Conservation (phyloP, 2,888 invertebrate genomes). For the Pteria penguin region DNA sequence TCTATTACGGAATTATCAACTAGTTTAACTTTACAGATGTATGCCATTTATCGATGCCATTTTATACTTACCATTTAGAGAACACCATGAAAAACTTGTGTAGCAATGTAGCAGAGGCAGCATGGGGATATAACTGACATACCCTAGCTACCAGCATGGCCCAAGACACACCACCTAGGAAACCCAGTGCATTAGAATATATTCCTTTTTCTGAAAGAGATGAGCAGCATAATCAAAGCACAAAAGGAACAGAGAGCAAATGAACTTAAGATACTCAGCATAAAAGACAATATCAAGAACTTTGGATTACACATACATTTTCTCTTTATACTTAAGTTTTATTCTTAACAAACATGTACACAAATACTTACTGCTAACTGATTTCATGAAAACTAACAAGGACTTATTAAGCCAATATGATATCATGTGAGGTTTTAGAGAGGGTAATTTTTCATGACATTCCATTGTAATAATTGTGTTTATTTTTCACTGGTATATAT, state of each 20-base stretch:
- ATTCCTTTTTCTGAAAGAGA: constrained; percentile 87
- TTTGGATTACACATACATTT: background rate
- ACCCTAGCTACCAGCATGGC: constrained; percentile 99
- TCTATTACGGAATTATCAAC: too few relatives aligned
- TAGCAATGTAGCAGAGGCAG: constrained; percentile 94
- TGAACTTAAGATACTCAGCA: background rate
- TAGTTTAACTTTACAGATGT: too few relatives aligned
- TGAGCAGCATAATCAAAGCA: background rate
- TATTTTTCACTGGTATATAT: too few relatives aligned
- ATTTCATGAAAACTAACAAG: too few relatives aligned
- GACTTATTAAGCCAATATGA: too few relatives aligned
- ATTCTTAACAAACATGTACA: background rate
- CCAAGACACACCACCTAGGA: constrained; percentile 99
- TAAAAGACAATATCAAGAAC: background rate
- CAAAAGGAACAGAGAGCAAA: background rate
- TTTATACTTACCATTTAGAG: constrained; percentile 90
- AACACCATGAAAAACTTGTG: constrained; percentile 99
- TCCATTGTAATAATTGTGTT: too few relatives aligned
- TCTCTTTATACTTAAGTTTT: background rate
- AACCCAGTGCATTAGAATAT: constrained; percentile 98
- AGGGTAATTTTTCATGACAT: too few relatives aligned
- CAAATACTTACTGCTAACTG: too few relatives aligned
- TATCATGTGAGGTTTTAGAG: too few relatives aligned
- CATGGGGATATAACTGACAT: constrained; percentile 98
- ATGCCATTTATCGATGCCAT: too few relatives aligned